A percentile compares a stretch with the other conserved stretches of the same genome.
Conservation (phyloP, 2,113 vertebrate species). For the Capra hircus region DNA sequence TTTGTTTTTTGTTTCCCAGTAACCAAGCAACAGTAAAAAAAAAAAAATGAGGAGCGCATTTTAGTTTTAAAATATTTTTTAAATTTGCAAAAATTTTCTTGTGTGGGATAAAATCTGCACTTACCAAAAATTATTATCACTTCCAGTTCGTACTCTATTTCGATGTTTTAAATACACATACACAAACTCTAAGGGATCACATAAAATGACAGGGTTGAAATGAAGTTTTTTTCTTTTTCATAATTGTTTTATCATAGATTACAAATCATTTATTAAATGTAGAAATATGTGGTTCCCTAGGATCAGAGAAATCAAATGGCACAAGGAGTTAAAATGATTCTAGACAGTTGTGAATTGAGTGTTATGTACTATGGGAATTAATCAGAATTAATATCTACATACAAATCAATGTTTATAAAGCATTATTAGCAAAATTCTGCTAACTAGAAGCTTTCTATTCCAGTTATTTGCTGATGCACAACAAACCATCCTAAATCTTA, state of each 20-base stretch:
- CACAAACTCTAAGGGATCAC: neutral
- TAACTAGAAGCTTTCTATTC: neutral
- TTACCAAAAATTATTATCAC: neutral
- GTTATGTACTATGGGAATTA: neutral
- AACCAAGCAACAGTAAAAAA: neutral
- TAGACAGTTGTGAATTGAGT: neutral
- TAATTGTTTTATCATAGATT: neutral
- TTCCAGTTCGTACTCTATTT: neutral
- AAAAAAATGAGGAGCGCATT: neutral
- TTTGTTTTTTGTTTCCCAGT: neutral
- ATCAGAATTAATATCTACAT: neutral
- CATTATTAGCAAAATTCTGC: neutral
- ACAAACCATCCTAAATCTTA: neutral
- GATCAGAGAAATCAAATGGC: neutral
- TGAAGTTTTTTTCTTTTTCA: neutral
- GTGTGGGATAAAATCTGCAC: neutral
- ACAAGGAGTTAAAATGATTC: neutral
- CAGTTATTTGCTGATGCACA: neutral
- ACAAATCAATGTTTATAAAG: neutral
- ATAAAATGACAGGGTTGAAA: neutral
- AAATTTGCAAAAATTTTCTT: neutral
- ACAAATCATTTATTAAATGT: neutral
- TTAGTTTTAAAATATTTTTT: neutral
- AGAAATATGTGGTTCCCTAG: neutral
- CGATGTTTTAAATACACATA: neutral